Evolutionary conservation across 2,113 vertebrate species (phyloP).

Genomic region (Tupaia tana): DNA sequence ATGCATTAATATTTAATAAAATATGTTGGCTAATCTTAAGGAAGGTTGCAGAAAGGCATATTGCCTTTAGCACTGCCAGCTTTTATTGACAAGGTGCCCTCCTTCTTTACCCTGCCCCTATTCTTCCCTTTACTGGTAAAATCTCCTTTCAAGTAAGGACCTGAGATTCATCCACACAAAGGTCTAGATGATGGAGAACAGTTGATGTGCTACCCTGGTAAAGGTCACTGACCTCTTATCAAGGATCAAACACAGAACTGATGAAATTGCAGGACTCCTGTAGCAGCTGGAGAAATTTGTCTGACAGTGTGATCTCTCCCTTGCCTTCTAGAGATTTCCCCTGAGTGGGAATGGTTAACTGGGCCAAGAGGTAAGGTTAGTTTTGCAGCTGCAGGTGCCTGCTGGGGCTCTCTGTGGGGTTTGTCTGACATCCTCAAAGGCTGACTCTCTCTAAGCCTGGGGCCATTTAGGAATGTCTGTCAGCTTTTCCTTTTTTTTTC

Average conservation of each 20-base stretch:
- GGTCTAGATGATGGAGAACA: background rate
- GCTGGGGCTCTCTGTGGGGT: background rate
- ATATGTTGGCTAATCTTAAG: background rate
- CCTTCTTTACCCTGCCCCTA: background rate
- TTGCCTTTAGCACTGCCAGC: background rate
- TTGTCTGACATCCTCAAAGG: conserved; percentile 69
- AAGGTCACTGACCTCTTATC: conserved; percentile 37
- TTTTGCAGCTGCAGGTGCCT: background rate
- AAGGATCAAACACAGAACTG: background rate
- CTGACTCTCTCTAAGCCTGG: conserved; percentile 43
- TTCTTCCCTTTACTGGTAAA: background rate
- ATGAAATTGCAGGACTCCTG: background rate
- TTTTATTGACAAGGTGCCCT: background rate
- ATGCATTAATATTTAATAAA: background rate
- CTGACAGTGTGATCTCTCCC: background rate
- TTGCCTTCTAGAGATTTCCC: background rate
- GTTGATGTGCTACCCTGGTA: background rate
- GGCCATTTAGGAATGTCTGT: conserved; percentile 60
- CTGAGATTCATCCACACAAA: background rate
- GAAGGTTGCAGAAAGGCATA: background rate
- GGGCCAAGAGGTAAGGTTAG: conserved; percentile 37
- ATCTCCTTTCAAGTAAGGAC: conserved; percentile 12
- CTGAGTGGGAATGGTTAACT: conserved; percentile 33
- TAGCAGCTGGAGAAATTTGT: background rate
- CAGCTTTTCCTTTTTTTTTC: conserved; percentile 22